Percentiles rank a stretch among this genome's conserved stretches.
Evolutionary conservation across 2,797 vertebrate genomes (phyloP).

Genomic region (Chromis chromis): DNA sequence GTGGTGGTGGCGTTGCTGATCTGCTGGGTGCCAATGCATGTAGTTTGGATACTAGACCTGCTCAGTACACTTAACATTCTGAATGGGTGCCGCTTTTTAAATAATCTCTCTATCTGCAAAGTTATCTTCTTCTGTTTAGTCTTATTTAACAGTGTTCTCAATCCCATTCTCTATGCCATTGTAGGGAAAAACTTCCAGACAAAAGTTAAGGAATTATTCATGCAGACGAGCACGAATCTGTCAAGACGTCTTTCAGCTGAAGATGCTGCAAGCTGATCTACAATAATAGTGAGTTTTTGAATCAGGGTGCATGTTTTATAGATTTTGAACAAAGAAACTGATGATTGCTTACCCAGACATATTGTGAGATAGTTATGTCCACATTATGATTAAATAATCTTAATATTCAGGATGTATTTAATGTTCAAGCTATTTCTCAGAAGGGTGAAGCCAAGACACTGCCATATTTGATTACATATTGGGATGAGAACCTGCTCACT

Average conservation of each 20-base stretch:
- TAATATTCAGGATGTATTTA: no score
- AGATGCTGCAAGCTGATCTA: not conserved
- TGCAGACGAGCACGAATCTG: not conserved
- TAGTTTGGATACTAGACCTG: constrained; percentile 69
- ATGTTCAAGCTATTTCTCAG: no score
- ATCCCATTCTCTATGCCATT: constrained; percentile 89
- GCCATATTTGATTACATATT: not conserved
- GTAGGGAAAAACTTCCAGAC: constrained; percentile 86
- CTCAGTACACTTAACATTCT: constrained; percentile 17
- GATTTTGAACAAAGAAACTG: no score
- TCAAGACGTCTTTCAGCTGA: not conserved
- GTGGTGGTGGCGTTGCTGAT: constrained; percentile 85
- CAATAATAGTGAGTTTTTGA: not conserved
- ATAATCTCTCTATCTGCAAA: constrained; percentile 26
- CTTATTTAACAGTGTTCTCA: constrained; percentile 87
- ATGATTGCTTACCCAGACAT: no score
- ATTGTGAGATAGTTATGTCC: no score
- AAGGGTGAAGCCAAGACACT: no score
- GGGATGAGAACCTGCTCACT: not conserved
- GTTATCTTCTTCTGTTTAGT: constrained; percentile 79
- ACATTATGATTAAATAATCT: no score
- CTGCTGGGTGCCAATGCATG: constrained; percentile 87
- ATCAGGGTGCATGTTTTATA: no score
- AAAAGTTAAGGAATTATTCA: constrained; percentile 79
- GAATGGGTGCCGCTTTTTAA: constrained; percentile 38